A percentile compares a stretch with the other conserved stretches of the same genome.
phyloP scores from a whole-genome alignment of 2,113 vertebrate species.

The Heterotis niloticus region DNA sequence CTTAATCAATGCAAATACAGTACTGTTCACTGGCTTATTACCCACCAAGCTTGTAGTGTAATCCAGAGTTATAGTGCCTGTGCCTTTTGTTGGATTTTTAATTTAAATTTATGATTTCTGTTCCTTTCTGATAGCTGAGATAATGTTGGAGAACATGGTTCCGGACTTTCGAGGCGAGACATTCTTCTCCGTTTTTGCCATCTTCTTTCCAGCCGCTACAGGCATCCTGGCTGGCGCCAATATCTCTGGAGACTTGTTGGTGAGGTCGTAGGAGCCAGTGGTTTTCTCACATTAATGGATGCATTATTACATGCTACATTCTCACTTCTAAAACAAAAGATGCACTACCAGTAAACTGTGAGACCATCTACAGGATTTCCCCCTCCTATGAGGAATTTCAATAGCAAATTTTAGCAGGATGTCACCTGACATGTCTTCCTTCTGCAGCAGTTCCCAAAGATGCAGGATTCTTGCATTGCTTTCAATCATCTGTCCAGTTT shows the following conservation, averaged over 20 bases:
- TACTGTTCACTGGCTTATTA: too few relatives aligned
- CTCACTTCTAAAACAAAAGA: too few relatives aligned
- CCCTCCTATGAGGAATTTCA: too few relatives aligned
- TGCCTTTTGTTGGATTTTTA: background rate
- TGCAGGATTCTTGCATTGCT: too few relatives aligned
- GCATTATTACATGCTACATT: background rate
- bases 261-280: slow-evolving; percentile 59
- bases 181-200: slow-evolving; percentile 94
- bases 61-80: background rate
- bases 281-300: background rate
- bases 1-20: background rate
- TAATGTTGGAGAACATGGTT: slow-evolving; percentile 92
- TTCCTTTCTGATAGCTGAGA: slow-evolving; percentile 60
- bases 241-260: slow-evolving; percentile 96
- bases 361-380: too few relatives aligned
- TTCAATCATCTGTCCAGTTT: too few relatives aligned
- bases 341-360: too few relatives aligned
- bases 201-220: slow-evolving; percentile 97
- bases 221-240: slow-evolving; percentile 97
- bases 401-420: too few relatives aligned
- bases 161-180: slow-evolving; percentile 78
- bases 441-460: too few relatives aligned
- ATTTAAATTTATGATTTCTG: background rate
- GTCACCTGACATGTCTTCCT: too few relatives aligned
- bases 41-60: too few relatives aligned